These are phyloP conservation scores for Mus pahari DNA, from an alignment of 2,113 vertebrate genomes.

Conservation along the genomic window DNA sequence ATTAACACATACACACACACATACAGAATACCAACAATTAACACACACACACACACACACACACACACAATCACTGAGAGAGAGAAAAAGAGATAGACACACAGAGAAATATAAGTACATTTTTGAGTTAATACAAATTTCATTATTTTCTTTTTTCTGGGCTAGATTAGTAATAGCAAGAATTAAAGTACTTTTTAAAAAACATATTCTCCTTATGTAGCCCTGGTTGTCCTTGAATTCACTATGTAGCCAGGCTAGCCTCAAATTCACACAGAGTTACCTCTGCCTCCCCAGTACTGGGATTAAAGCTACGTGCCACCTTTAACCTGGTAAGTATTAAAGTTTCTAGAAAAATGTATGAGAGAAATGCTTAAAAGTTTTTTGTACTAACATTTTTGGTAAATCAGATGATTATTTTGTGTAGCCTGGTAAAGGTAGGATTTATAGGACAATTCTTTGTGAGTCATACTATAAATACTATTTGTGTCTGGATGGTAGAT, in stretches of 20 bases:
- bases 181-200: background rate
- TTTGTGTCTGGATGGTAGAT: background rate
- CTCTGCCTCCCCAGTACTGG: background rate
- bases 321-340: background rate
- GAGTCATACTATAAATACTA: background rate
- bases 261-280: background rate
- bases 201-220: background rate
- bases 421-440: background rate
- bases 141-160: slow-evolving; percentile 27
- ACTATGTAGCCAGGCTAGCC: background rate
- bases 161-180: background rate
- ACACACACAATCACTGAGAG: background rate
- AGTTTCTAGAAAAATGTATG: background rate
- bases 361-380: slow-evolving; percentile 9
- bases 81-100: background rate
- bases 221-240: background rate
- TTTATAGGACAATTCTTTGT: background rate
- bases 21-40: no score
- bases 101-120: background rate
- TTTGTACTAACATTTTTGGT: background rate
- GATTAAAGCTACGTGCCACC: background rate
- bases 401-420: slow-evolving; percentile 42
- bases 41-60: background rate
- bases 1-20: background rate
- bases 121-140: slow-evolving; percentile 9